These are phyloP conservation scores for Gadus macrocephalus DNA, from an alignment of 2,113 vertebrate genomes.

Conservation along the genomic window DNA sequence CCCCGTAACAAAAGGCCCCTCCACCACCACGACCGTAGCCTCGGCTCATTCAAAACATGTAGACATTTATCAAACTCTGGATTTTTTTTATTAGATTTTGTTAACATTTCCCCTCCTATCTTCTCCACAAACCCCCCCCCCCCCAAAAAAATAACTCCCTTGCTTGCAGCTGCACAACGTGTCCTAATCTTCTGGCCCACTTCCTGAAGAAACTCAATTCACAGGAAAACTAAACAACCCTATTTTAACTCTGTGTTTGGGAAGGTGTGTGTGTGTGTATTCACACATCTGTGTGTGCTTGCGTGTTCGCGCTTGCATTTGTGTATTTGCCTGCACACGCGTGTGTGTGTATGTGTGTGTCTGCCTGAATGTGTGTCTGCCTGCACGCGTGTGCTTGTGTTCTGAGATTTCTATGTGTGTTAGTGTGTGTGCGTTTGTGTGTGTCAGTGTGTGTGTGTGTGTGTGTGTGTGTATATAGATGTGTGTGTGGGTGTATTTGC, in stretches of 20 bases:
- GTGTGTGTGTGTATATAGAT: constrained; percentile 20
- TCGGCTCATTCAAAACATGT: constrained; percentile 63
- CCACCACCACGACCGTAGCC: constrained; percentile 51
- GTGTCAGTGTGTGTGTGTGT: no score
- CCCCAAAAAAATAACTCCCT: constrained; percentile 30
- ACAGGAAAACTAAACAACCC: constrained; percentile 47
- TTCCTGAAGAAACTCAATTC: constrained; percentile 45
- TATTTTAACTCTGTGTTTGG: constrained; percentile 5
- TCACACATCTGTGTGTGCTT: no score
- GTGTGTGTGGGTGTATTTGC: no score
- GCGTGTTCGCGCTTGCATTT: no score
- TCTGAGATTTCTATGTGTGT: constrained; percentile 15
- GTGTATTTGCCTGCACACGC: no score
- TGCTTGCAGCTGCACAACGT: constrained; percentile 23
- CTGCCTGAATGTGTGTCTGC: no score
- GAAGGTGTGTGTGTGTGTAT: not conserved
- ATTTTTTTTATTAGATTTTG: constrained; percentile 70
- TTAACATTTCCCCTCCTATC: constrained; percentile 76
- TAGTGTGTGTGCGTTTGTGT: no score
- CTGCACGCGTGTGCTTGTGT: constrained; percentile 28
- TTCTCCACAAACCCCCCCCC: constrained; percentile 48
- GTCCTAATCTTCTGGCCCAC: constrained; percentile 40
- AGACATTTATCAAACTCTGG: constrained; percentile 72
- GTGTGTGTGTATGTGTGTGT: no score
- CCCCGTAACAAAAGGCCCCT: constrained; percentile 69